phyloP scores from a whole-genome alignment of 2,888 invertebrate genomes.

The Pristionchus japonicus region DNA sequence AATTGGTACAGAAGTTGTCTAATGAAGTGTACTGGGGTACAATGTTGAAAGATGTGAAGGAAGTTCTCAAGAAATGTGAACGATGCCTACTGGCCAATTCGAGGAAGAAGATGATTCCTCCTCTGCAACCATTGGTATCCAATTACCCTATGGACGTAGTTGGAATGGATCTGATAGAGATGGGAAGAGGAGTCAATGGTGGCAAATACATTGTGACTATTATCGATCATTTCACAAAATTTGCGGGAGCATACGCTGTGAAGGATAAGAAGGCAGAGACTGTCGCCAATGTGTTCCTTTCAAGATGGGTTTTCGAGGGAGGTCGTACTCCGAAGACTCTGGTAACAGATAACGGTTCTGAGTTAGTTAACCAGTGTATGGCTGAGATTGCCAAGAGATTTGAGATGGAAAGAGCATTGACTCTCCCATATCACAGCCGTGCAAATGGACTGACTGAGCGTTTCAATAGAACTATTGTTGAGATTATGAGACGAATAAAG shows the following conservation, averaged over 20 bases:
- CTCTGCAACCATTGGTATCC: neutral
- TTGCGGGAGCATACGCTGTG: constrained; percentile 45
- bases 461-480: constrained; percentile 50
- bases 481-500: constrained; percentile 49
- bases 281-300: constrained; percentile 47
- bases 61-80: constrained; percentile 43
- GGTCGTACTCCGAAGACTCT: constrained; percentile 44
- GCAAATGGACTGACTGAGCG: constrained; percentile 56
- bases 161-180: constrained; percentile 15
- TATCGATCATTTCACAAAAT: constrained; percentile 53
- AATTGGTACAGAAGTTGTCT: neutral
- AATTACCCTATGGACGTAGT: constrained; percentile 3
- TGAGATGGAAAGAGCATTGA: constrained; percentile 38
- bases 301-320: neutral
- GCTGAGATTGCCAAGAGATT: constrained; percentile 46
- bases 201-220: constrained; percentile 48
- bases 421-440: constrained; percentile 53
- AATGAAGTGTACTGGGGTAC: constrained; percentile 49
- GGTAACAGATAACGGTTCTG: constrained; percentile 50
- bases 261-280: constrained; percentile 51
- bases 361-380: constrained; percentile 48
- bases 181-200: neutral
- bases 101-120: neutral
- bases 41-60: constrained; percentile 49
- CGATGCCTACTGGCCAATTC: neutral